These are phyloP conservation scores for Monodelphis domestica DNA, from an alignment of 2,797 vertebrate genomes.

Conservation along the genomic window DNA sequence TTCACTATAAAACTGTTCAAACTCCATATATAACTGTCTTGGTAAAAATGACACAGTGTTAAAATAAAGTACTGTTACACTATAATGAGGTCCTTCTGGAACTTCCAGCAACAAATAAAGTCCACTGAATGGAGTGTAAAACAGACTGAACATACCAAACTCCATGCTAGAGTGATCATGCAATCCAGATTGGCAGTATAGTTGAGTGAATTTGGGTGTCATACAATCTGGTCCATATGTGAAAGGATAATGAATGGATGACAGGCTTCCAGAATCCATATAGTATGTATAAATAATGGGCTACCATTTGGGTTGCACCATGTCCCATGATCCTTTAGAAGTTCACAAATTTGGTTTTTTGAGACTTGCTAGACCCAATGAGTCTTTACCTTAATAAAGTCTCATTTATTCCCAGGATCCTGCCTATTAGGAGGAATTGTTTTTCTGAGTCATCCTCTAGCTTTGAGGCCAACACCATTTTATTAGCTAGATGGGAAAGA, in stretches of 20 bases:
- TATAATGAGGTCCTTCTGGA: slow-evolving; percentile 2
- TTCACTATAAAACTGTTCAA: neutral
- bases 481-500: neutral
- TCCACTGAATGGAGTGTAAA: neutral
- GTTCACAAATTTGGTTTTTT: neutral
- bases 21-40: slow-evolving; percentile 6
- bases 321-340: neutral
- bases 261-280: neutral
- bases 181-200: neutral
- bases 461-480: neutral
- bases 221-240: neutral
- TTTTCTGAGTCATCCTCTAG: neutral
- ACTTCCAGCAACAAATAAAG: neutral
- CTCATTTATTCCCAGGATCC: neutral
- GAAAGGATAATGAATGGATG: neutral
- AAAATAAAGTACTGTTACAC: neutral
- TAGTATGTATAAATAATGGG: neutral
- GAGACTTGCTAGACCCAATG: neutral
- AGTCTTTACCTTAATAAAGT: neutral
- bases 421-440: neutral
- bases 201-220: neutral
- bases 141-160: neutral
- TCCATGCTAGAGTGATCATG: neutral
- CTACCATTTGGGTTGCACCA: neutral
- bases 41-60: neutral